Evolutionary conservation across 2,113 vertebrate genomes (phyloP).

Genomic region (Burhinus bistriatus): DNA sequence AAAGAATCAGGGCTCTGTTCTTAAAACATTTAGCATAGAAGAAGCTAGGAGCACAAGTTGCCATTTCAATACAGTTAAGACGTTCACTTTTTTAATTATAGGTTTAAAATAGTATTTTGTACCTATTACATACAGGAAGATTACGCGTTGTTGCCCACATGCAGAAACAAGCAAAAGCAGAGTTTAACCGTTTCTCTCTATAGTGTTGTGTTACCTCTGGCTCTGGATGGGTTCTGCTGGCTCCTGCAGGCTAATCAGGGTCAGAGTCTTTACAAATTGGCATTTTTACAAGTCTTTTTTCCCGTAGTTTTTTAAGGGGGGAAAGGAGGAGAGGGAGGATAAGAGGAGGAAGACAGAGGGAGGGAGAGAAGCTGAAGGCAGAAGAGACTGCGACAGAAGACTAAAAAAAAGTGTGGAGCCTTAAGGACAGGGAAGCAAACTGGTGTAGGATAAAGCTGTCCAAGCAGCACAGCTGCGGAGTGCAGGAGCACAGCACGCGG

Average conservation of each 20-base stretch:
- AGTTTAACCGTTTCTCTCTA: conserved; percentile 70
- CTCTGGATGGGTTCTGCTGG: background rate
- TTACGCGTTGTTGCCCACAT: conserved; percentile 80
- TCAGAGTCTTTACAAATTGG: background rate
- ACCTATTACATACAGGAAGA: conserved; percentile 83
- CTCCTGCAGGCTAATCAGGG: conserved; percentile 9
- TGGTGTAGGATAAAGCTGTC: background rate
- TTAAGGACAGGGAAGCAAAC: background rate
- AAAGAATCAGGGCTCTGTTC: conserved; percentile 67
- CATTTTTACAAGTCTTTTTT: background rate
- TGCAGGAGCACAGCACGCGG: background rate
- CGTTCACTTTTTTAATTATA: conserved; percentile 75
- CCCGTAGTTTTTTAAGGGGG: background rate
- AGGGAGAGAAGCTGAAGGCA: background rate
- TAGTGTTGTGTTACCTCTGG: background rate
- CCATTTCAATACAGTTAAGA: conserved; percentile 79
- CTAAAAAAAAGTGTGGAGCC: background rate
- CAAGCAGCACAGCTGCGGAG: background rate
- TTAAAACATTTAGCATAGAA: conserved; percentile 79
- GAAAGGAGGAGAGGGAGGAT: background rate
- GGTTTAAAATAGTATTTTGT: conserved; percentile 71
- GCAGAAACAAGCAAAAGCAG: conserved; percentile 87
- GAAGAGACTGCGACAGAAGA: background rate
- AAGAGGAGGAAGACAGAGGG: background rate
- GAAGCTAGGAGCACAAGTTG: conserved; percentile 73